Conservation (phyloP, 2,113 vertebrate species). For the Pogonocichla stellata region DNA sequence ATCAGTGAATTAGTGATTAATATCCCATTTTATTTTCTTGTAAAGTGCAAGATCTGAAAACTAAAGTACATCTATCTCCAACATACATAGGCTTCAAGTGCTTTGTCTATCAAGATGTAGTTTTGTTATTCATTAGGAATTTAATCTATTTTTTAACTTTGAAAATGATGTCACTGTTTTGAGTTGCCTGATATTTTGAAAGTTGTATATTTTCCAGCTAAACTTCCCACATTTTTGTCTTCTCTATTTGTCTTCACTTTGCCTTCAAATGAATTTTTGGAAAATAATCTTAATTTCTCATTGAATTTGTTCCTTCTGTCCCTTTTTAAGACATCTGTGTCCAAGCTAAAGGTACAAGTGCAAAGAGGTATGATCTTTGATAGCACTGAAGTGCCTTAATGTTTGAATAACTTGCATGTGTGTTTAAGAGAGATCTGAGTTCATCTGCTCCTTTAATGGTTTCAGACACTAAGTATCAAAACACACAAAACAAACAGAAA, state of each 20-base stretch:
- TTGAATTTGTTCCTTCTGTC: neutral
- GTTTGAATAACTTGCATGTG: neutral
- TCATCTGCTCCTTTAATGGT: neutral
- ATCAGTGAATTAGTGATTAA: constrained; percentile 40
- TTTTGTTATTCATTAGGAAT: neutral
- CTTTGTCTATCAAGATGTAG: neutral
- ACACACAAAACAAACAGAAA: neutral
- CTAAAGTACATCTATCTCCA: neutral
- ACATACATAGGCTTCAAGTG: neutral
- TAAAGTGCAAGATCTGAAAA: neutral
- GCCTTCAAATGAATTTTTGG: neutral
- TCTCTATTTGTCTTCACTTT: neutral
- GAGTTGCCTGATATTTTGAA: neutral
- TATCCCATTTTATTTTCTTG: constrained; percentile 28
- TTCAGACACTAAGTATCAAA: neutral
- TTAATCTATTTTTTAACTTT: neutral
- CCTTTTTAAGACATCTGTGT: neutral
- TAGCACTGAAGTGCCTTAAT: neutral
- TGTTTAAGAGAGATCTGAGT: neutral
- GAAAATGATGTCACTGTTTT: neutral
- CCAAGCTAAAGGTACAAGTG: neutral
- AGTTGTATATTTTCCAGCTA: neutral
- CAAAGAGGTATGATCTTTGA: neutral
- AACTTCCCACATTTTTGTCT: neutral
- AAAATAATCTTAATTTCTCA: neutral